Conservation (phyloP, 2,888 invertebrate genomes). For the Epirrhoe alternata region DNA sequence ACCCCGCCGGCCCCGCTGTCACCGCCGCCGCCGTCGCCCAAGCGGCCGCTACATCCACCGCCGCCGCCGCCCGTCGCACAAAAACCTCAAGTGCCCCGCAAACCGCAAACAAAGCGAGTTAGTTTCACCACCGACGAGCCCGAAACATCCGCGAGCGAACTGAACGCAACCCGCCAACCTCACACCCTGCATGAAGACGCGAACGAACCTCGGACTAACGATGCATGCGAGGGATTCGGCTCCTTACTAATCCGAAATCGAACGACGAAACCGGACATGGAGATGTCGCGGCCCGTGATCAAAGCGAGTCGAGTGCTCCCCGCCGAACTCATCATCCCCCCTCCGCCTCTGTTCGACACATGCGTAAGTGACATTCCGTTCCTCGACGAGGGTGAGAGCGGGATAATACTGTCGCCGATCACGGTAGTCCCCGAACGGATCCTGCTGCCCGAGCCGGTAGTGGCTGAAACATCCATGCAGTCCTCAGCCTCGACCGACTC, state of each 20-base stretch:
- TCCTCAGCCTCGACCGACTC: slow-evolving; percentile 75
- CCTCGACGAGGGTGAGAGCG: slow-evolving; percentile 57
- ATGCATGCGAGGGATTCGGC: slow-evolving; percentile 76
- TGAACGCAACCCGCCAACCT: slow-evolving; percentile 57
- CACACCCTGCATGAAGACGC: slow-evolving; percentile 69
- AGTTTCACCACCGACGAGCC: slow-evolving; percentile 76
- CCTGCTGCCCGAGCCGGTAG: slow-evolving; percentile 70
- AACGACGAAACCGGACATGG: slow-evolving; percentile 62
- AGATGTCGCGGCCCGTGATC: slow-evolving; percentile 63
- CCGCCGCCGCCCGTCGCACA: slow-evolving; percentile 68
- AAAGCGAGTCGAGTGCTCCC: slow-evolving; percentile 68
- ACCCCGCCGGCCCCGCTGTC: slow-evolving; percentile 52
- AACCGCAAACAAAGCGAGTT: slow-evolving; percentile 81
- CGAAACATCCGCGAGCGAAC: slow-evolving; percentile 57
- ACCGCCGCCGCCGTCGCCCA: slow-evolving; percentile 51
- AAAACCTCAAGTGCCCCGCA: slow-evolving; percentile 80
- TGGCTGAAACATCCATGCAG: slow-evolving; percentile 80
- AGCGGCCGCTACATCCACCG: slow-evolving; percentile 58
- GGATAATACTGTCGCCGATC: slow-evolving; percentile 66
- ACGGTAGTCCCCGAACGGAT: slow-evolving; percentile 73
- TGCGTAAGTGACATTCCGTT: slow-evolving; percentile 72
- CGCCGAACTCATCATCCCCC: slow-evolving; percentile 79
- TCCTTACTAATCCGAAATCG: slow-evolving; percentile 76
- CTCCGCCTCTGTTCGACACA: slow-evolving; percentile 79
- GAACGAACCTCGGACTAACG: slow-evolving; percentile 67